Evolutionary conservation across 2,888 invertebrate genomes (phyloP), one percentile per base, ranked within the genome.

Genomic region (Patella depressa): DNA sequence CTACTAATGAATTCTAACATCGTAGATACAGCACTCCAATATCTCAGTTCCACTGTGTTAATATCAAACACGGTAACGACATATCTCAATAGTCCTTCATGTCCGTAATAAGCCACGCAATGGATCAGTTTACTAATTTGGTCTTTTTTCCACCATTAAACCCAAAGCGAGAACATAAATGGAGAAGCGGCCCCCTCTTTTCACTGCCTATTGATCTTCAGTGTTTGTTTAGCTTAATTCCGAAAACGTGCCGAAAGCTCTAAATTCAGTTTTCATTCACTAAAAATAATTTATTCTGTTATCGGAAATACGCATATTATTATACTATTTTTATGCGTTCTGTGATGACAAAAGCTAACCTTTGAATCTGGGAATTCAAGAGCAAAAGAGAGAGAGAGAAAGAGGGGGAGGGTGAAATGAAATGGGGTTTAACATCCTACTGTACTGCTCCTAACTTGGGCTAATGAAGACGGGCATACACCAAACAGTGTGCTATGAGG

Each of bases 1-100:
- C 65, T 65, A 65, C 65, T 65, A 65, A 65, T 65, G 65, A 65
- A 65, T 65, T 65, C 24, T 24, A 65, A 65, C 65, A 65, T 9
- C 19, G 24, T 24, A 24, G 24, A 65, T 65, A 65, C 65, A 9
- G 24, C 65, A 65, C 65, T 65, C 24, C 19, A 24, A 19, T 24
- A 24, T 65, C 19, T 65, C 65, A 24, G 19, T 65, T 24, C 24
- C 65, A 65, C 65, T 65, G 65, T 65, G 65, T 65, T 65, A 65
- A 65, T 65, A 65, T 65, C 65, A 65, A 19, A 19, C 65, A 24
- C 9, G 65, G 65, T 24, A 24, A 24, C 19, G 24, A 19, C 65
- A 19, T 65, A 19, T 65, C 65, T 65, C 65, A 65, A 24, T 24
- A 19, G 19, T 65, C 19, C 65, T 65, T 65, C 19, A 65, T 12